Base-by-base conservation (phyloP, 2,113 vertebrate species). In the Peromyscus leucopus region DNA sequence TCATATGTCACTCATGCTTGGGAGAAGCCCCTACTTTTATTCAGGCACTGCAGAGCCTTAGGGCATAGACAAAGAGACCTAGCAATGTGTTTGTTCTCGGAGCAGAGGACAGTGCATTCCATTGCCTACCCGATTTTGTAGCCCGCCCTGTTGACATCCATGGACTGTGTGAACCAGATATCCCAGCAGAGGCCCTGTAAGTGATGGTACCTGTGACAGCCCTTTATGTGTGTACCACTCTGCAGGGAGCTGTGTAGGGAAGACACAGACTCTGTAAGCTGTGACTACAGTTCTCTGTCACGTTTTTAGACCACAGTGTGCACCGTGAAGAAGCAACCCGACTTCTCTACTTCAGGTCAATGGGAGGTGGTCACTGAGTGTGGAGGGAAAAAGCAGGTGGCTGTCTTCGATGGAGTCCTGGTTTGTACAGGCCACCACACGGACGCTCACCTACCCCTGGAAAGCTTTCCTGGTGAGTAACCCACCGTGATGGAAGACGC, bases 381-480 rank as follows among this genome's bases (percentile, higher is more conserved):
- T 0, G 97, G 98, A 13, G 99, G 99, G 61, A 97, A 98, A 82
- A 98, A 98, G 96, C 98, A 99, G 93, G 79, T 7, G 0, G 97
- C 98, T 0, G 3, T 99, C 93, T 99, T 99, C 5, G 99, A 99
- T 7, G 99, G 98, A 0, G 98, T 99, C 84, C 96, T 99, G 97
- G 99, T 99, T 95, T 99, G 99, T 98, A 99, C 98, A 0, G 99
- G 99, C 61, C 99, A 99, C 65, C 99, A 99, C 97, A 99, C 98
- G 0, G 72, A 98, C 0, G 98, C 99, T 2, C 83, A 98, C 57
- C 95, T 98, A 42, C 99, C 99, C 0, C 96, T 99, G 95, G 97
- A 96, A 28, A 95, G 98, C 63, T 99, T 99, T 98, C 98, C 99
- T 98, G 99, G 99, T 99, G 97, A 95, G 97, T 87, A 39, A 8